Evolutionary conservation across 2,113 vertebrate genomes (phyloP), one percentile per base, ranked within the genome.

Genomic region (Pygoscelis adeliae): DNA sequence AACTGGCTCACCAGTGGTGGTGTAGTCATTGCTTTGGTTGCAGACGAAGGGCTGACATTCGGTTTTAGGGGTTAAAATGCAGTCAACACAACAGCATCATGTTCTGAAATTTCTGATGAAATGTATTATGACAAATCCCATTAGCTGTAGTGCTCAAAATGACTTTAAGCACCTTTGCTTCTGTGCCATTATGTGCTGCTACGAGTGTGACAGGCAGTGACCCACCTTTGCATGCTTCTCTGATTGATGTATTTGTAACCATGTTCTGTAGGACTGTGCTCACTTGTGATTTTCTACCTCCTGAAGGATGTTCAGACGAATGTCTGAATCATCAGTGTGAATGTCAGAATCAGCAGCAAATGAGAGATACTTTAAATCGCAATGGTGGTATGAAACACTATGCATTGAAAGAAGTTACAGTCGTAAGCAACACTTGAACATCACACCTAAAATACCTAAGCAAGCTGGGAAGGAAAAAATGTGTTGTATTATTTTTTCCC

Each of bases 391-490:
- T 27, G 53, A 49, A 93, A 85, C 53, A 52, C 61, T 80, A 15
- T 0, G 0, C 58, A 44, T n/a, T 0, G 27, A 67, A 83, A 78
- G 38, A 73, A 94, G 59, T 83, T 83, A 49, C 50, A 81, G 50
- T 63, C 2, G 0, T 78, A 90, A 81, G 80, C 30, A 86, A 62
- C 63, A 38, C 90, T 66, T 70, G 38, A 94, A 34, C 40, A 83
- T 94, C 42, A 34, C 76, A 82, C 49, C 65, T 78, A 59, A 70
- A 92, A 84, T 72, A 95, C 55, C 18, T 46, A 44, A 77, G 59
- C 88, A 92, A 94, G 69, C 55, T 96, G 95, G 63, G 94, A 97
- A 90, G 59, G 38, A 65, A 92, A 92, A 94, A 69, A 29, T 6
- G 25, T 90, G 71, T 83, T 86, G 38, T 20, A 78, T 90, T 96